These are phyloP conservation scores for Jaculus jaculus DNA, from an alignment of 2,113 vertebrate genomes.

Conservation along the genomic window DNA sequence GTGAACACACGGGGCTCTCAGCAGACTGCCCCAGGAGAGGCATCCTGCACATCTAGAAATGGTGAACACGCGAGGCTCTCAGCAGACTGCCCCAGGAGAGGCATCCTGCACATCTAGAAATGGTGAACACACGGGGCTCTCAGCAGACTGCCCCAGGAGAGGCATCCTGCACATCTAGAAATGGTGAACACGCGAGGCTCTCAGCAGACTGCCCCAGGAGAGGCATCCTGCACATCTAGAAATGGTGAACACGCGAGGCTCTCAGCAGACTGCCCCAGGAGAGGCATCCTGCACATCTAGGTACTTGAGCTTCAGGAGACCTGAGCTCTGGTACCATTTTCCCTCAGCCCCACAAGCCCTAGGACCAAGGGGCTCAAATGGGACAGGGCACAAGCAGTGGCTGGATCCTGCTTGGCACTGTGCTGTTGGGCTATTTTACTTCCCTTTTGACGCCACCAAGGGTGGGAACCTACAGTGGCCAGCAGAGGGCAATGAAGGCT, in stretches of 20 bases:
- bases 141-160: neutral
- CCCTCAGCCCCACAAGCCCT: neutral
- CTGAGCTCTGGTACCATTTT: neutral
- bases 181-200: neutral
- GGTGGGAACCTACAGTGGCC: neutral
- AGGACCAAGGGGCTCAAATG: fast-evolving
- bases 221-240: neutral
- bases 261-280: neutral
- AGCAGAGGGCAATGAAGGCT: constrained; percentile 48
- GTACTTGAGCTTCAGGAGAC: neutral
- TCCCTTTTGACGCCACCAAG: neutral
- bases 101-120: neutral
- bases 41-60: neutral
- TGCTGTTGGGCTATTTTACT: neutral
- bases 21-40: neutral
- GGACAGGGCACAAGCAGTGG: no score
- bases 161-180: neutral
- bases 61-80: neutral
- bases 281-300: neutral
- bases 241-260: neutral
- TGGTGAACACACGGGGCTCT: neutral
- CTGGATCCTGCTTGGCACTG: neutral
- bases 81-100: neutral
- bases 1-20: neutral
- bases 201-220: neutral